These are phyloP conservation scores for Mobula hypostoma DNA, from an alignment of 2,113 vertebrate genomes.

Conservation along the genomic window DNA sequence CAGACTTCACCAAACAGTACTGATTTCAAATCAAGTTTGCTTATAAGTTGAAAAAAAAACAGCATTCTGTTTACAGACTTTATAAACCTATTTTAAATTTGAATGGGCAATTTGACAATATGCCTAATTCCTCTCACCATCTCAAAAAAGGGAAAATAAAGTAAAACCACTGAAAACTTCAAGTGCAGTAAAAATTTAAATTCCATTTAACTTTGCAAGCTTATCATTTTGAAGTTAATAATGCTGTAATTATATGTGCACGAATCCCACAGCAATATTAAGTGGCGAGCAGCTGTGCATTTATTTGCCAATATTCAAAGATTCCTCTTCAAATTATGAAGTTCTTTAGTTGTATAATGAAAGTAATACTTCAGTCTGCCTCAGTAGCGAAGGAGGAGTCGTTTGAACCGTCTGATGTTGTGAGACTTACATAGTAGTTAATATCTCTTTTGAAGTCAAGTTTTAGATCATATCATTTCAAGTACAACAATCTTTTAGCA, in stretches of 20 bases:
- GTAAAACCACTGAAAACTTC: background rate
- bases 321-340: background rate
- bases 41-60: slow-evolving; percentile 4
- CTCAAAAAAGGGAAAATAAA: background rate
- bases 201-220: background rate
- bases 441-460: background rate
- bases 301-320: background rate
- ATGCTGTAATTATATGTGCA: background rate
- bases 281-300: background rate
- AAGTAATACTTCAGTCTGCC: background rate
- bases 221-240: background rate
- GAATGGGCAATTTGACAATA: background rate
- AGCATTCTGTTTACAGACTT: background rate
- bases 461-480: background rate
- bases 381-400: background rate
- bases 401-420: background rate
- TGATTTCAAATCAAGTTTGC: slow-evolving; percentile 18
- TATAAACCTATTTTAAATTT: background rate
- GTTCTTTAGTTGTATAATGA: background rate
- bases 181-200: background rate
- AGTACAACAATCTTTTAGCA: background rate
- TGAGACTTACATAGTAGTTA: background rate
- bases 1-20: background rate
- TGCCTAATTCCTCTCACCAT: background rate
- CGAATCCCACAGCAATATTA: background rate